Evolutionary conservation across 2,113 vertebrate species (phyloP), one percentile per base, ranked within the genome.

Genomic region (Rhipidura dahli): DNA sequence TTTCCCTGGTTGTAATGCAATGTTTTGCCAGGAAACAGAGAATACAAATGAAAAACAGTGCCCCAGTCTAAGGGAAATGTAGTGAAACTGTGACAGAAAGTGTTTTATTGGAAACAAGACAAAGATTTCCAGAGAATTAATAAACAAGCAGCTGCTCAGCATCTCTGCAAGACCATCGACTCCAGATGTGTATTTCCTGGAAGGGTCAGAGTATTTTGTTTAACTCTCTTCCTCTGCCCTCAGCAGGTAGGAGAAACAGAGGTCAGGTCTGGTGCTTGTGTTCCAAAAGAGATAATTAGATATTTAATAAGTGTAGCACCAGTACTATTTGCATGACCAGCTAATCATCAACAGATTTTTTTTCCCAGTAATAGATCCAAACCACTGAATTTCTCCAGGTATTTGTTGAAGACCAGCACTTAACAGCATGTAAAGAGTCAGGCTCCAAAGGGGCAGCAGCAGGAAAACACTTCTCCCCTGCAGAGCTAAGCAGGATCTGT

Each of bases 81-180:
- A 84, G 73, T 11, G 61, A 87, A 87, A 73, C 89, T 61, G 12
- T 10, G 50, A 89, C 65, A 91, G 78, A 95, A 95, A 95, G 66
- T 61, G 61, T 91, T 93, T 65, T 57, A 53, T 28, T 95, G 94
- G 91, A 97, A 97, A 65, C 73, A 79, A 85, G 80, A 71, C 81
- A 96, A 95, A 95, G 81, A 87, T 83, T 89, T 96, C 84, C 78
- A 83, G 66, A 76, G 84, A 79, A 94, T 93, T 72, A 94, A 96
- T 89, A 97, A 96, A 92, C 86, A 96, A 95, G 69, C 87, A 94
- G 93, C 81, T 91, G 93, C 60, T 61, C 69, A 65, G 69, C 53
- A 87, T 89, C 89, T 45, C 65, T 63, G 31, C 60, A 82, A 87
- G 89, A 76, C 63, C 70, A 89, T 94, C 78, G 51, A 13, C 65